Evolutionary conservation across 2,113 vertebrate species (phyloP), one percentile per base, ranked within the genome.

Genomic region (Bos javanicus): DNA sequence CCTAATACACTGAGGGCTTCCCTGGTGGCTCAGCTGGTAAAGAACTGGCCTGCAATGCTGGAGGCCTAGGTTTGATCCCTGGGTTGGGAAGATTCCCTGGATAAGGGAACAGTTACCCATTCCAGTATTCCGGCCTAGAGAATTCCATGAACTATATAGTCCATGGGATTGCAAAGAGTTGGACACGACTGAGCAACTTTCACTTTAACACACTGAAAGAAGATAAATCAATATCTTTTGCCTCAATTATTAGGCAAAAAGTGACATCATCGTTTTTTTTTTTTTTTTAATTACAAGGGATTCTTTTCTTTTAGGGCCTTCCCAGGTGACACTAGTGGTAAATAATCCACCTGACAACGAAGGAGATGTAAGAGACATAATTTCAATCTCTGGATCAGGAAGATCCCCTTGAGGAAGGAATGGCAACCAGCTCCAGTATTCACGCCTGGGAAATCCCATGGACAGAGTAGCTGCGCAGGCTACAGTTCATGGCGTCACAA

Each of bases 381-480:
- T 14, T 76, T 43, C 23, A 14, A 0, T 14, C 71, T 43, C 21
- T 76, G 71, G 21, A 43, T 76, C 21, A 43, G 71, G 36, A 76
- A 43, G 71, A 43, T 74, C 21, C 36, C 36, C 21, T 74, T 3
- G 21, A 74, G 71, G 36, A 74, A 23, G 36, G 36, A 74, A 14
- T 43, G 21, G 12, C 11, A 43, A 14, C 21, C 36, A 25, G 21
- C 23, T 25, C 71, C 11, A 74, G 36, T 14, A 14, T 7, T 25
- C 71, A 14, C 25, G 71, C 36, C 36, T 39, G 36, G 67, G 36
- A 25, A 67, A 25, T 43, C 21, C 11, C 21, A 7, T 25, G 71
- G 21, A 43, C 19, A 25, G 71, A 43, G 36, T 23, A 25, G 71
- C 36, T 5, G 0, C 11, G 5, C 0, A 1, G 67, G 21, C 11